phyloP scores from a whole-genome alignment of 2,113 vertebrate species.

The Ifrita kowaldi region DNA sequence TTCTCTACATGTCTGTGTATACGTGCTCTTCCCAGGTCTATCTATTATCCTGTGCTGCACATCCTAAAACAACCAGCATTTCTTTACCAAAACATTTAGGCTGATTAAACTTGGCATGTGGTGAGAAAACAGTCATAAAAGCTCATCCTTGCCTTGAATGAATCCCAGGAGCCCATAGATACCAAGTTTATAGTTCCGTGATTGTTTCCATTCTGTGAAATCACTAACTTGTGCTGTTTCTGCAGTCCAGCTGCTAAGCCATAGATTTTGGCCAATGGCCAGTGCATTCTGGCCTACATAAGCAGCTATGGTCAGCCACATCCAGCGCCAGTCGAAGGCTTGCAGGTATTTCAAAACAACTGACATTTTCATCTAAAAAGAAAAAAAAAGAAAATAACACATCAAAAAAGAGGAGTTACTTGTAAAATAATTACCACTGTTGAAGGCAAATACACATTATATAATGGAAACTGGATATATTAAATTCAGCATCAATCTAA shows the following conservation, averaged over 20 bases:
- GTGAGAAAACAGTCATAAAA: background rate
- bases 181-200: constrained; percentile 56
- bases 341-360: constrained; percentile 60
- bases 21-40: background rate
- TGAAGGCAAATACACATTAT: background rate
- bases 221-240: constrained; percentile 59
- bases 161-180: constrained; percentile 66
- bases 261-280: constrained; percentile 60
- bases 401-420: background rate
- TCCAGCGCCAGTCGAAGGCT: constrained; percentile 59
- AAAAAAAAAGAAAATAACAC: background rate
- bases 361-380: constrained; percentile 52
- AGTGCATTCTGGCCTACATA: constrained; percentile 60
- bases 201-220: constrained; percentile 52
- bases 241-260: constrained; percentile 65
- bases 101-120: background rate
- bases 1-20: background rate
- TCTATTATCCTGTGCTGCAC: background rate
- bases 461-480: background rate
- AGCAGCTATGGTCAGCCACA: constrained; percentile 36
- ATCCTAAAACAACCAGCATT: background rate
- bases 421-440: background rate
- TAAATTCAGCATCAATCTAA: background rate
- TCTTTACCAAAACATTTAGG: background rate
- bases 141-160: constrained; percentile 50